Base-by-base conservation (phyloP, 2,113 vertebrate genomes). In the Terrapene triunguis region DNA sequence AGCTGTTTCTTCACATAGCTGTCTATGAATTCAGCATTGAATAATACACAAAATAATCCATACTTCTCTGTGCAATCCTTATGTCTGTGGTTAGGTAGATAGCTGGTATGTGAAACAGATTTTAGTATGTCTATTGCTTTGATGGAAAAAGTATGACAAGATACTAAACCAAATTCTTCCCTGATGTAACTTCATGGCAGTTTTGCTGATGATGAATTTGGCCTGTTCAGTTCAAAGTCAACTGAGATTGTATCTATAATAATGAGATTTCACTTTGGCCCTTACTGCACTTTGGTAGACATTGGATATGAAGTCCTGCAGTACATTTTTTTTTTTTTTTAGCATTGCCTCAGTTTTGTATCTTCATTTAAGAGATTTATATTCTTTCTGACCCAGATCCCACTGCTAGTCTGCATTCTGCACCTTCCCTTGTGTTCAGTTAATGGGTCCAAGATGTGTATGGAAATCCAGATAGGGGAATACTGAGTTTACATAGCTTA, bases 341-440 rank as follows among this genome's bases (percentile, higher is more conserved):
- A 94, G 85, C 92, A 93, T 19, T 22, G 85, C 47, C 53, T 42
- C 27, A 51, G 89, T 79, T 95, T 95, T 88, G 85, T 81, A 27
- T 87, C 81, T 79, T 93, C 74, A 38, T 94, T 96, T 97, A 94
- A 91, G 84, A 95, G 74, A 95, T 96, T 97, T 96, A 85, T n/a
- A 74, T 90, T 47, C 32, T 83, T 54, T 84, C 35, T 81, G 89
- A 50, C 47, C 29, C 84, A 84, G 42, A 85, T 51, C 3, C 16
- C 65, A 79, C 89, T 57, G 65, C 79, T 92, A 72, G 57, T 65
- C 92, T 94, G 83, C 22, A 10, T 65, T 91, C 27, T 57, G 17
- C 79, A 89, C 51, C 48, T 78, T 47, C 44, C n/a, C 21, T 89
- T 57, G 65, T 96, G 79, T 82, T 93, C 74, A 78, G 24, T 79